phyloP scores from a whole-genome alignment of 2,888 invertebrate species.

The Ophonus ardosiacus region DNA sequence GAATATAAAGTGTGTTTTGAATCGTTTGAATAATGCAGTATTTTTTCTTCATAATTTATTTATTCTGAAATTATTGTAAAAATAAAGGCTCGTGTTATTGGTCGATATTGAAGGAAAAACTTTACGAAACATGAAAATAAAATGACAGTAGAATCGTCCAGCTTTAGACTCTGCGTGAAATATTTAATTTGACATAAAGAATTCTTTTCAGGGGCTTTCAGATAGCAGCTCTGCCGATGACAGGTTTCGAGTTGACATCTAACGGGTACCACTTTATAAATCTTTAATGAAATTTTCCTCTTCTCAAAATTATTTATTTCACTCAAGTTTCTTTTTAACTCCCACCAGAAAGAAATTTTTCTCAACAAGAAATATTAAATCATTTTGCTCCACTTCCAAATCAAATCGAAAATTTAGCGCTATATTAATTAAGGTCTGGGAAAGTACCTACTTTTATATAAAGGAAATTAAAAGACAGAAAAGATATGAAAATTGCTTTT shows the following conservation, averaged over 20 bases:
- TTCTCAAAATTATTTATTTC: slow-evolving; percentile 38
- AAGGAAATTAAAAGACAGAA: neutral
- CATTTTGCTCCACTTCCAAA: neutral
- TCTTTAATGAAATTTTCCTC: slow-evolving; percentile 50
- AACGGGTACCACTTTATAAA: slow-evolving; percentile 53
- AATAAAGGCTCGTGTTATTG: neutral
- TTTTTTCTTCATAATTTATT: neutral
- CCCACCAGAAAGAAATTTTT: neutral
- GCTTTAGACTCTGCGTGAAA: slow-evolving; percentile 14
- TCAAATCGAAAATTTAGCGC: slow-evolving; percentile 26
- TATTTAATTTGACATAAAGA: slow-evolving; percentile 53
- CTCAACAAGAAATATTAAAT: slow-evolving; percentile 32
- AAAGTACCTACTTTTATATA: neutral
- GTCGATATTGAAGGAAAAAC: neutral
- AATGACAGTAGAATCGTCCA: slow-evolving; percentile 31
- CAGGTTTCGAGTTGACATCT: slow-evolving; percentile 49
- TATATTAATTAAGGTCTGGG: neutral
- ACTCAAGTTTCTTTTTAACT: slow-evolving; percentile 29
- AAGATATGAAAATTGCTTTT: neutral
- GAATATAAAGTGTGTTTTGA: too few species aligned
- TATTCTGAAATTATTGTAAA: neutral
- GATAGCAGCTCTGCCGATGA: slow-evolving; percentile 38
- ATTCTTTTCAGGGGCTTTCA: slow-evolving; percentile 27
- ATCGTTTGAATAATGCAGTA: too few species aligned
- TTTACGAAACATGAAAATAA: slow-evolving; percentile 38